phyloP scores from a whole-genome alignment of 2,113 vertebrate species.

The Lagopus muta region DNA sequence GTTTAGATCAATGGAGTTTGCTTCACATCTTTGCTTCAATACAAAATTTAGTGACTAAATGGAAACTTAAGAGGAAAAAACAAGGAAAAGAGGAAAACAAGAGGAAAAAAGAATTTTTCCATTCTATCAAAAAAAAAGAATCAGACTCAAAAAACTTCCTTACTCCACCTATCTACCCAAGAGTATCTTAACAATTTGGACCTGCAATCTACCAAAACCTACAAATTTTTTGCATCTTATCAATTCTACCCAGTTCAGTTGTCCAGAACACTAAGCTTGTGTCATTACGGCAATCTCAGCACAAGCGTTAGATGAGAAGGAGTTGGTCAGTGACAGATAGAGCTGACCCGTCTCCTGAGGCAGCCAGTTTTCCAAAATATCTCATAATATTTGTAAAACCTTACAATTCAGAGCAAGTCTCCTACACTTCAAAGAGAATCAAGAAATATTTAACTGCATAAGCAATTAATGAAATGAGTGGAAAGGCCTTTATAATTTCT shows the following conservation, averaged over 20 bases:
- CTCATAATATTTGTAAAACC: neutral
- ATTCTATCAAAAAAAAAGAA: neutral
- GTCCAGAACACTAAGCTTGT: neutral
- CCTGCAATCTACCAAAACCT: neutral
- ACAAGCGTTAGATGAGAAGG: neutral
- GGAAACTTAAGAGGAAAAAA: neutral
- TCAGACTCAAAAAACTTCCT: neutral
- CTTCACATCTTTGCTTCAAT: neutral
- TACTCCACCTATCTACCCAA: neutral
- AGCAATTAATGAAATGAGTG: neutral
- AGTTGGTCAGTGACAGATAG: neutral
- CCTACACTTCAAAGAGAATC: slow-evolving; percentile 1
- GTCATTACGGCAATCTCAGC: neutral
- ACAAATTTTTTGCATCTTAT: neutral
- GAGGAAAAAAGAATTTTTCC: neutral
- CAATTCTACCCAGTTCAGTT: neutral
- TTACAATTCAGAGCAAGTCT: neutral
- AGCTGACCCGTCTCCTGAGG: neutral
- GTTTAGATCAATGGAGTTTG: neutral
- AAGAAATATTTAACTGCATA: neutral
- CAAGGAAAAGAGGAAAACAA: neutral
- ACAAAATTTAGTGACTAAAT: neutral
- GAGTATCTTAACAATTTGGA: neutral
- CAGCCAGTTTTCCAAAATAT: neutral
- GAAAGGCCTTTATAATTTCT: slow-evolving; percentile 4